Evolutionary conservation across 2,113 vertebrate species (phyloP), one percentile per base, ranked within the genome.

Genomic region (Amia ocellicauda): DNA sequence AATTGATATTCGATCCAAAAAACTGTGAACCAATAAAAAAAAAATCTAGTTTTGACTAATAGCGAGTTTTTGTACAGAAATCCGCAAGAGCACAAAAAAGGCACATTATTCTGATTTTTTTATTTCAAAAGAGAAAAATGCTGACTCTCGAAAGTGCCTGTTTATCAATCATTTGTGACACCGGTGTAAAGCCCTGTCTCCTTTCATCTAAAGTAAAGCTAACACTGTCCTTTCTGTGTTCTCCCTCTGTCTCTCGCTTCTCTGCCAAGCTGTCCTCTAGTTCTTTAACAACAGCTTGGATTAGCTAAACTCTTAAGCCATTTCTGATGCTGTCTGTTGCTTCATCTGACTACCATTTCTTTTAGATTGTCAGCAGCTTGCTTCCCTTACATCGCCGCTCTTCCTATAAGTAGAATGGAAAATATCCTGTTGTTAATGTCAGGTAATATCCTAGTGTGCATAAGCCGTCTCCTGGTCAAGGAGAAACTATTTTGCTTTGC

Each of bases 141-240:
- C 69, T 68, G 54, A 58, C 60, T 67, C 74, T 63, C 59, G 62
- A 56, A 90, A 93, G 90, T 94, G 92, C 91, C 91, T 93, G 83
- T 82, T 62, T 73, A 76, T 26, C 65, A 66, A 66, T 71, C 80
- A 47, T 74, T 69, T 73, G 66, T 77, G 74, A 71, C 83, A 80
- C 82, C 72, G 80, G 80, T 86, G 87, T 89, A 82, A 89, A 91
- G 86, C 86, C 90, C 90, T 85, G 89, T 84, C 77, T 22, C 7
- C 47, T 72, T 70, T 55, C 69, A 71, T 81, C 64, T 72, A 56
- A 56, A 62, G 60, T 49, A 43, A 45, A 73, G 28, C 57, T 66
- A 60, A 70, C 28, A 7, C 45, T 56, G 20, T 23, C 20, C 56
- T 10, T 40, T n/a, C 26, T 7, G 24, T 41, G 2, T 45, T 19